Conservation (phyloP, 2,888 invertebrate species). For the Fragum sueziense region DNA sequence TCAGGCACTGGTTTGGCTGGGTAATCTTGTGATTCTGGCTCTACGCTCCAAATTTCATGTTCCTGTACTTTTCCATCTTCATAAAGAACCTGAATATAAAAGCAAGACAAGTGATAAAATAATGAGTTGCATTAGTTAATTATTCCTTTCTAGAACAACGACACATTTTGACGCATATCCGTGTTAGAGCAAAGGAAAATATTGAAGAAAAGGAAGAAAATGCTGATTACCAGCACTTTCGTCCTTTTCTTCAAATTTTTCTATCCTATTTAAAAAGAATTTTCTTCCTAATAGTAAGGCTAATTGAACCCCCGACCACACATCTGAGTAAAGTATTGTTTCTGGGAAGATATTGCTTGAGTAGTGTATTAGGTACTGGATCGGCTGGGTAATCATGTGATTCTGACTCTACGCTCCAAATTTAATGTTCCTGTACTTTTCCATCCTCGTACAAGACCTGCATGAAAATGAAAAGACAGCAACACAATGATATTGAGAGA, state of each 20-base stretch:
- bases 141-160: not conserved
- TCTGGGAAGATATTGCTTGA: constrained; percentile 53
- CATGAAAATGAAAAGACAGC: no score
- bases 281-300: not conserved
- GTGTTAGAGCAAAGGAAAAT: not conserved
- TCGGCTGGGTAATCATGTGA: constrained; percentile 47
- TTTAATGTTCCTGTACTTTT: constrained; percentile 67
- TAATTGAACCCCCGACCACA: constrained; percentile 3
- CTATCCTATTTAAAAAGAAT: not conserved
- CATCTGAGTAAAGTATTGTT: constrained; percentile 36
- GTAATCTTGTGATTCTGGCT: constrained; percentile 66
- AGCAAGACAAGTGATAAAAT: no score
- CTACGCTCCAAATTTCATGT: constrained; percentile 72
- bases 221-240: not conserved
- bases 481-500: not conserved
- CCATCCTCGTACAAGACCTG: constrained; percentile 69
- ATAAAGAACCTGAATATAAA: constrained; percentile 60
- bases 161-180: not conserved
- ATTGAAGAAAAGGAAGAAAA: not conserved
- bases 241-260: not conserved
- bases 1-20: constrained; percentile 42
- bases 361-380: constrained; percentile 30
- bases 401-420: constrained; percentile 75
- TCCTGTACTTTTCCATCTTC: constrained; percentile 68
- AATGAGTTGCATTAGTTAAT: not conserved